phyloP scores from a whole-genome alignment of 2,888 invertebrate species.

The Rapana venosa region DNA sequence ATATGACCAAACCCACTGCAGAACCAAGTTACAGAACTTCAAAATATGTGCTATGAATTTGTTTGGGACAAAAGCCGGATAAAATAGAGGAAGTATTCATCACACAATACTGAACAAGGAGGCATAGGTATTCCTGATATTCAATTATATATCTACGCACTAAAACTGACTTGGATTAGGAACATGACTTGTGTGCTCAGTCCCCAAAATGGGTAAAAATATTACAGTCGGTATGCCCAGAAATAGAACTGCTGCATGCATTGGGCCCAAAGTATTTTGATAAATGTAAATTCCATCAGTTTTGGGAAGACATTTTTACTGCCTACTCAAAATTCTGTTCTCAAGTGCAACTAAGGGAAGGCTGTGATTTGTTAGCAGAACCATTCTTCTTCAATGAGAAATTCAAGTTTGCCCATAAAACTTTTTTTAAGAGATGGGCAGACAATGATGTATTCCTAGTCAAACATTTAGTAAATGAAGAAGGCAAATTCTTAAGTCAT shows the following conservation, averaged over 20 bases:
- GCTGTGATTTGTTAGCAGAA: neutral
- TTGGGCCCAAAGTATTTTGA: neutral
- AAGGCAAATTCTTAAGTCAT: no score
- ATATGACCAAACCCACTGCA: neutral
- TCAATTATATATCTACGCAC: neutral
- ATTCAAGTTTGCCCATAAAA: neutral
- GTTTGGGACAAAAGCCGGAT: neutral
- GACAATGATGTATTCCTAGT: neutral
- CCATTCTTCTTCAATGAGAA: neutral
- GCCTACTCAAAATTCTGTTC: neutral
- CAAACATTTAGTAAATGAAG: neutral
- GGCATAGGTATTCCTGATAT: neutral
- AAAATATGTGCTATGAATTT: neutral
- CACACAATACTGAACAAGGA: neutral
- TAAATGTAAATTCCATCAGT: neutral
- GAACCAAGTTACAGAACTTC: neutral
- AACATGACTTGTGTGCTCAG: neutral
- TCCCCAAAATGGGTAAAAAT: neutral
- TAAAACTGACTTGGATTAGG: neutral
- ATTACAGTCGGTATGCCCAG: neutral
- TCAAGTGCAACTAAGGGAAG: neutral
- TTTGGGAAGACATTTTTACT: neutral
- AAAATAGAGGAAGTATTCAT: neutral
- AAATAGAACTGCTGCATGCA: neutral
- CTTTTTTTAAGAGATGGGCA: neutral